phyloP scores from a whole-genome alignment of 2,797 vertebrate species.

The Pogoniulus pusillus region DNA sequence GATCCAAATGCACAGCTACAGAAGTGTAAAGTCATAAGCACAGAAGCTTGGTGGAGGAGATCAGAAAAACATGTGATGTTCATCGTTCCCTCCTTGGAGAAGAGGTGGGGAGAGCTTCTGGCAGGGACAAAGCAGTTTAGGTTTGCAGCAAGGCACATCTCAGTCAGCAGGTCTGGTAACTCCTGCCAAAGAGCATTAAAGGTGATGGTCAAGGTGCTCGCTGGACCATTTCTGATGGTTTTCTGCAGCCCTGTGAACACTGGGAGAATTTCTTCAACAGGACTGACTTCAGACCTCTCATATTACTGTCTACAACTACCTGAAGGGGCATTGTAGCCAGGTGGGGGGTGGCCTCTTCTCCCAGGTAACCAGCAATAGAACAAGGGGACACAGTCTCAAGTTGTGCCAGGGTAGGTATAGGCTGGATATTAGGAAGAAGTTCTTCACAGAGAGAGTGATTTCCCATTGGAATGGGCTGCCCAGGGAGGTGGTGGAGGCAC shows the following conservation, averaged over 20 bases:
- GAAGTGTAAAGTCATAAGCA: neutral
- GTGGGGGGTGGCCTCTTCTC: too few species aligned
- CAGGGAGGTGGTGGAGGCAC: too few species aligned
- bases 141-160: neutral
- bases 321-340: too few species aligned
- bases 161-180: neutral
- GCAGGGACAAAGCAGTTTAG: neutral
- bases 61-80: accelerated
- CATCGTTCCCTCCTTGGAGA: neutral
- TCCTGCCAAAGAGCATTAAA: neutral
- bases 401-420: too few species aligned
- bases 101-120: neutral
- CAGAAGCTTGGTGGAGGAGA: neutral
- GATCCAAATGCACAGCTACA: neutral
- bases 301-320: too few species aligned
- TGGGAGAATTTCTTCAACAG: neutral
- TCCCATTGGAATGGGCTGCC: too few species aligned
- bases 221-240: neutral
- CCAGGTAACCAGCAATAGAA: too few species aligned
- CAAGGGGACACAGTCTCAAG: too few species aligned
- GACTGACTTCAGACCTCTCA: neutral
- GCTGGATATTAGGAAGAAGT: too few species aligned
- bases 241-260: neutral
- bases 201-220: accelerated
- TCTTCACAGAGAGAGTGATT: too few species aligned